These are phyloP conservation scores for Calliopum simillimum DNA, from an alignment of 2,888 invertebrate species.

Conservation along the genomic window DNA sequence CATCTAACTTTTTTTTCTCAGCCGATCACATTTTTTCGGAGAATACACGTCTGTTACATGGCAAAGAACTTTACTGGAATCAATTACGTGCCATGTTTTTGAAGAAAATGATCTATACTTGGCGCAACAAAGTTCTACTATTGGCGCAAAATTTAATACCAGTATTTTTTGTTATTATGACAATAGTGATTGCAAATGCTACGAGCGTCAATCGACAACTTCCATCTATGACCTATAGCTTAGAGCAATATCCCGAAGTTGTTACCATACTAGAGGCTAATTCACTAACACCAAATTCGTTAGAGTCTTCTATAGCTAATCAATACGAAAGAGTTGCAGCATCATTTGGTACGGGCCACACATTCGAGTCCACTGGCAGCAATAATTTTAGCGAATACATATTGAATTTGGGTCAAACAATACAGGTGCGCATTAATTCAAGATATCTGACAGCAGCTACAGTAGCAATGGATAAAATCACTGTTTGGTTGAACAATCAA, in stretches of 20 bases:
- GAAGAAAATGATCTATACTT: conserved; percentile 73
- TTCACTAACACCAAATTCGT: conserved; percentile 5
- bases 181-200: conserved; percentile 71
- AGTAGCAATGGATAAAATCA: conserved; percentile 64
- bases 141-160: conserved; percentile 76
- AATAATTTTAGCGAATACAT: conserved; percentile 40
- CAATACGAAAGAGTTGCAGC: conserved; percentile 34
- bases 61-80: conserved; percentile 65
- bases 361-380: conserved; percentile 21
- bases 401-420: conserved; percentile 40
- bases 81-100: conserved; percentile 74
- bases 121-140: conserved; percentile 74
- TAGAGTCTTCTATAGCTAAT: conserved; percentile 31
- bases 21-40: conserved; percentile 41
- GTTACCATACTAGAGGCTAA: conserved; percentile 37
- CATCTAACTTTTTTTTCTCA: neutral
- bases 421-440: conserved; percentile 64
- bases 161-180: conserved; percentile 71
- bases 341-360: neutral
- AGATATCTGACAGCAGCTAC: conserved; percentile 71
- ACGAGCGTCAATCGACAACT: conserved; percentile 65
- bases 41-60: conserved; percentile 38
- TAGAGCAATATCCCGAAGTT: conserved; percentile 31
- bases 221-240: conserved; percentile 58
- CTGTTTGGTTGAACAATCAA: conserved; percentile 81